Evolutionary conservation across 2,797 vertebrate genomes (phyloP), one percentile per base, ranked within the genome.

Genomic region (Silurus aristotelis): DNA sequence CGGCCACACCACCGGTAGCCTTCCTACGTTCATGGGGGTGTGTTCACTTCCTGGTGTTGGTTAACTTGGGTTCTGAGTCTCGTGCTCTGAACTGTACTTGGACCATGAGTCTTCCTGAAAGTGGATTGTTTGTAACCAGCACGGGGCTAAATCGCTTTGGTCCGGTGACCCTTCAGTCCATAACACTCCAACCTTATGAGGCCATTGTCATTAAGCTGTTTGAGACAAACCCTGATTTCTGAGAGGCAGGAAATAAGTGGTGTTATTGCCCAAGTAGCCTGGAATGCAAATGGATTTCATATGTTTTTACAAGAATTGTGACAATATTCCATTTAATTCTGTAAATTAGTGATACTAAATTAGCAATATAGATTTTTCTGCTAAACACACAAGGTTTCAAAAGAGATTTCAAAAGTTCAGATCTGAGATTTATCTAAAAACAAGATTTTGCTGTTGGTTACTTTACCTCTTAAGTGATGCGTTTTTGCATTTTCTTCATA

Each of bases 21-120:
- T 95, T 93, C 89, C 84, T 95, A 80, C 92, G 94, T 81, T 95
- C 95, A 13, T 96, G 95, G 95, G 94, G 92, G 27, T 95, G 95
- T 2, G 90, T 93, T 75, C 93, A 93, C 66, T 93, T 96, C 84
- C 89, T 95, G 0, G 70, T 95, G 27, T 83, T 96, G 88, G 91
- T 96, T 60, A 95, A 96, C 76, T 2, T 93, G 0, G 91, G 93
- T 2, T 48, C 92, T 0, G 90, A 93, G 67, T 43, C 61, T 27
- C 90, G 86, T 0, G 0, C 72, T 13, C 83, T 94, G 87, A 92
- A 94, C 60, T 89, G 91, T 0, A 55, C 87, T 48, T 94, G 93
- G 95, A 88, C 87, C 7, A 60, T 20, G 0, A 89, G 87, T 19
- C 89, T 96, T n/a, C 95, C 95, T 3, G 70, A 89, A 15, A 90